These are phyloP conservation scores for Mactromeris polynyma DNA, from an alignment of 2,888 invertebrate genomes.

Conservation along the genomic window DNA sequence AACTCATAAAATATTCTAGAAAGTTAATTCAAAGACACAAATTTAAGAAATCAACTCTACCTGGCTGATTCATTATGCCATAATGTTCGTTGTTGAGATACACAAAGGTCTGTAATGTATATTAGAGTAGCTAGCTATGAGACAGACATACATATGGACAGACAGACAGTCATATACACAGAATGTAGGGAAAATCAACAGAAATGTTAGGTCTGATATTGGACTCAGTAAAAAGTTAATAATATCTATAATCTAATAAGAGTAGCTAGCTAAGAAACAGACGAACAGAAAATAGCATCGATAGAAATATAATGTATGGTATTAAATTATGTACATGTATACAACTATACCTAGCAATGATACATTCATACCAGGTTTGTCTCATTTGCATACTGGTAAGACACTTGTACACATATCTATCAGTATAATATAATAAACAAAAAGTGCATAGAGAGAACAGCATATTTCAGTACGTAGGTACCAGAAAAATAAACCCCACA, in stretches of 20 bases:
- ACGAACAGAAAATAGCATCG: not conserved
- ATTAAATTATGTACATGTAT: not conserved
- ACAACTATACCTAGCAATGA: not conserved
- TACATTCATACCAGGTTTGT: not conserved
- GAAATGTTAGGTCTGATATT: not conserved
- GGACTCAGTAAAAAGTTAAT: not conserved
- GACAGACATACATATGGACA: not conserved
- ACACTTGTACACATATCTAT: not conserved
- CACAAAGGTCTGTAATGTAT: not conserved
- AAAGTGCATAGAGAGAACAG: not conserved
- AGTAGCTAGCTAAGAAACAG: not conserved
- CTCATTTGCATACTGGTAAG: not conserved
- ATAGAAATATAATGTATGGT: not conserved
- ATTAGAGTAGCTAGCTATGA: not conserved
- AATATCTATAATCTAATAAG: not conserved
- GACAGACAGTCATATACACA: not conserved
- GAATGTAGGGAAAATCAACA: not conserved
- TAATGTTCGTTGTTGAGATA: not conserved
- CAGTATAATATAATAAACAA: not conserved
- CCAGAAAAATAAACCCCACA: not conserved
- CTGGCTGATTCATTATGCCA: not conserved
- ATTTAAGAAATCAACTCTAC: not conserved
- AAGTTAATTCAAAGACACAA: too few species aligned
- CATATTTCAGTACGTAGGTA: not conserved
- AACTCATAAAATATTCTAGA: too few species aligned